Evolutionary conservation across 2,888 invertebrate genomes (phyloP).

Genomic region (Luperina testacea): DNA sequence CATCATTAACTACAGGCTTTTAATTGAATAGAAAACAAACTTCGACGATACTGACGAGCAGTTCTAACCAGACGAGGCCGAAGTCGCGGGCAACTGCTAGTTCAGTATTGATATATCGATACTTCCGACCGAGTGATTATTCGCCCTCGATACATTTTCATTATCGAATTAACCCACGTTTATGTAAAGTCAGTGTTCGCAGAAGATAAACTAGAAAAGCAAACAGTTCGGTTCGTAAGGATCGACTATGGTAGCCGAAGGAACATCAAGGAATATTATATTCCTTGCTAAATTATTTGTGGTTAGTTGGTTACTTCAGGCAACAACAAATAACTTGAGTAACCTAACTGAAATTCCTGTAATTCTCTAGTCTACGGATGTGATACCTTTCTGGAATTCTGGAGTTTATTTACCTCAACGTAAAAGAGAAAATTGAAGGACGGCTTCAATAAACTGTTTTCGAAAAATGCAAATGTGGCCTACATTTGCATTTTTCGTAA

Average conservation of each 20-base stretch:
- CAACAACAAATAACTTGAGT: not conserved
- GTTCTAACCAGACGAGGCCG: not conserved
- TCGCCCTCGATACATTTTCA: not conserved
- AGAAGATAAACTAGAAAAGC: slow-evolving; percentile 1
- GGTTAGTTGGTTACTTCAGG: not conserved
- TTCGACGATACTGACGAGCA: not conserved
- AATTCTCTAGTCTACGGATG: not conserved
- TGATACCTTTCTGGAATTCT: no score
- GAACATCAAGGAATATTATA: not conserved
- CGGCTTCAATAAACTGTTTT: no score
- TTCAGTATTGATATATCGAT: not conserved
- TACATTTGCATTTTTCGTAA: no score
- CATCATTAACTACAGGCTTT: not conserved
- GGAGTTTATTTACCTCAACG: not conserved
- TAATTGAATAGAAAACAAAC: not conserved
- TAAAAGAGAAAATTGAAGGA: not conserved
- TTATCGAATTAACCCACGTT: not conserved
- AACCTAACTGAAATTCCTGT: not conserved
- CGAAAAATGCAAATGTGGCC: not conserved
- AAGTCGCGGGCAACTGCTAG: no score
- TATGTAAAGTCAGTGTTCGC: slow-evolving; percentile 1
- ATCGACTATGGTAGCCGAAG: not conserved
- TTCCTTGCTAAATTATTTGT: slow-evolving; percentile 9
- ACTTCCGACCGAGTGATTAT: not conserved
- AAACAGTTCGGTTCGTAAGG: slow-evolving; percentile 17